Conservation (phyloP, 1,140 invertebrate species). For the Zaprionus ghesquierei region DNA sequence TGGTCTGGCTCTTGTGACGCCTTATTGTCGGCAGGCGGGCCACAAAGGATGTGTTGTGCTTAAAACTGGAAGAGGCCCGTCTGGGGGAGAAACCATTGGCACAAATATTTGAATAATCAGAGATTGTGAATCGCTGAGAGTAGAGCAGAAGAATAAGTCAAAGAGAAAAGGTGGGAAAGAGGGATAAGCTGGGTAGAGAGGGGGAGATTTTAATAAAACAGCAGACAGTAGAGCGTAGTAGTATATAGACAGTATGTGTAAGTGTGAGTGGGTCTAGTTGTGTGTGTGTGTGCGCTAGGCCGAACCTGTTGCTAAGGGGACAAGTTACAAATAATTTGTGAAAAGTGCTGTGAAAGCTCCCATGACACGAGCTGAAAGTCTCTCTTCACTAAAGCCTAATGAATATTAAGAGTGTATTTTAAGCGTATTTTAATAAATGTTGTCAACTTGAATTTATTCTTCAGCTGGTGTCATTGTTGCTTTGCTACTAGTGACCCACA, state of each 20-base stretch:
- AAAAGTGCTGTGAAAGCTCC: constrained; percentile 6
- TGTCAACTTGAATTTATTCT: neutral
- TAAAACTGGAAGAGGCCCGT: constrained; percentile 90
- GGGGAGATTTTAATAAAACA: constrained; percentile 21
- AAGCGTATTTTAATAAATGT: no score
- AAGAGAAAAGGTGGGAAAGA: neutral
- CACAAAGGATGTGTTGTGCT: constrained; percentile 95
- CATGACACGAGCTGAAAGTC: constrained; percentile 33
- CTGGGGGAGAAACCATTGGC: constrained; percentile 69
- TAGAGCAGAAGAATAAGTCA: neutral
- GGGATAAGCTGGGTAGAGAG: neutral
- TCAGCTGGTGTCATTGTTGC: constrained; percentile 23
- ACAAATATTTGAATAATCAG: constrained; percentile 13
- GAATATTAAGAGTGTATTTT: neutral
- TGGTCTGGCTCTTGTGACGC: constrained; percentile 89
- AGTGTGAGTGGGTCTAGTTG: constrained; percentile 4
- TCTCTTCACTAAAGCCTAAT: neutral
- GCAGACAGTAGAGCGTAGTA: constrained; percentile 16
- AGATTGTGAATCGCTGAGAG: neutral
- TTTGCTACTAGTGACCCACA: neutral
- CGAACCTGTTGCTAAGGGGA: constrained; percentile 1
- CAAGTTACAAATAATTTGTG: neutral
- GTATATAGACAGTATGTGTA: constrained; percentile 12
- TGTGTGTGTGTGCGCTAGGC: neutral
- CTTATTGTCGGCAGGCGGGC: constrained; percentile 93